Evolutionary conservation across 2,113 vertebrate genomes (phyloP).

Genomic region (Hypocryptadius cinnamomeus): DNA sequence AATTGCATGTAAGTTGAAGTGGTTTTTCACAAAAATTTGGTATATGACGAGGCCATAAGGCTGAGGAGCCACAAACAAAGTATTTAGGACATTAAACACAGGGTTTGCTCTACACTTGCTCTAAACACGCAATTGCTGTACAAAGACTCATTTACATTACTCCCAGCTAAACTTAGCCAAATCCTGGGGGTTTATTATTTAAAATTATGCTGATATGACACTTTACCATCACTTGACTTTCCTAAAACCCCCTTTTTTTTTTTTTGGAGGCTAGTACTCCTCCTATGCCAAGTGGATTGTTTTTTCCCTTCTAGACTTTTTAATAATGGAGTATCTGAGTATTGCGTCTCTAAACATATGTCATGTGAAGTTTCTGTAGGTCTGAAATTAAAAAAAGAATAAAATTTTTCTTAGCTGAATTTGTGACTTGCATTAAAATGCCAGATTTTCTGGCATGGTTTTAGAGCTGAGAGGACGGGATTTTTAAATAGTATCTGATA

Average conservation of each 20-base stretch:
- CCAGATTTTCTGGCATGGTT: not conserved
- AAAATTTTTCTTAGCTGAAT: not conserved
- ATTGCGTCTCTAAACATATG: not conserved
- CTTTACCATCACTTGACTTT: not conserved
- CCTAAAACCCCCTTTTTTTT: not conserved
- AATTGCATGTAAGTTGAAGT: not conserved
- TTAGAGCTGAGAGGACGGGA: not conserved
- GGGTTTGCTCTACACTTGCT: not conserved
- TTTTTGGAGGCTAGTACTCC: not conserved
- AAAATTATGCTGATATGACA: not conserved
- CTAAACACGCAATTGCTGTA: not conserved
- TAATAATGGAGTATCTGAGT: not conserved
- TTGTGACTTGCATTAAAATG: not conserved
- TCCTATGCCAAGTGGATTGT: not conserved
- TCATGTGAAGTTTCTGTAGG: not conserved
- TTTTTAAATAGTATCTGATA: conserved; percentile 31
- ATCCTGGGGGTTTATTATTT: not conserved
- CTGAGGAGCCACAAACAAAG: not conserved
- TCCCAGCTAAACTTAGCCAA: not conserved
- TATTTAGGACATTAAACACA: not conserved
- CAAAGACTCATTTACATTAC: not conserved
- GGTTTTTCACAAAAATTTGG: not conserved
- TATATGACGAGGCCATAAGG: not conserved
- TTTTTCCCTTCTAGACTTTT: not conserved
- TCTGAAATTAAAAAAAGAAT: not conserved